Percentiles rank a stretch among this genome's conserved stretches.
Evolutionary conservation across 2,888 invertebrate species (phyloP).

Genomic region (Cheilosia scutellata): DNA sequence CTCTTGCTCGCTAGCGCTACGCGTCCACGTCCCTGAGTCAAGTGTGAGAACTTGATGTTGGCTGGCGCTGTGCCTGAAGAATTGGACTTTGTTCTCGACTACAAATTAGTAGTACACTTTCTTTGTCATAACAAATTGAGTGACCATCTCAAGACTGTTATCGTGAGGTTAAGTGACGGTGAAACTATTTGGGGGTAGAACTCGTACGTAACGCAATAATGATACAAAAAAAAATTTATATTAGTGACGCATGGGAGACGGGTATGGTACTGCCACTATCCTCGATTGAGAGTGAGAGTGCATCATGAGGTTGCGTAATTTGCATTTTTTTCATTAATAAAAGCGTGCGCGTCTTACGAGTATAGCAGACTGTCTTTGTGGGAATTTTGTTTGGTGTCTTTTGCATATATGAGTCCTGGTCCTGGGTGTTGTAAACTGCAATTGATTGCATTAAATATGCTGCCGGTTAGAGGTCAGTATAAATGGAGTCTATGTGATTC

Average conservation of each 20-base stretch:
- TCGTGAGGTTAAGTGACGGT: background rate
- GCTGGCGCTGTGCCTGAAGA: conserved; percentile 43
- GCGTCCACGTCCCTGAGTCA: conserved; percentile 34
- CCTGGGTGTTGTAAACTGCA: background rate
- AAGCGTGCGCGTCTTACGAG: too few relatives aligned
- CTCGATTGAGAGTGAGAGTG: too few relatives aligned
- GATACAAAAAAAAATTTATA: too few relatives aligned
- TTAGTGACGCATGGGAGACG: too few relatives aligned
- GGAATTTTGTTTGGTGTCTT: conserved; percentile 20
- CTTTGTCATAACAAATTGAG: background rate
- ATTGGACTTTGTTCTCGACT: background rate
- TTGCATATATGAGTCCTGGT: background rate
- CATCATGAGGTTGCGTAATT: too few relatives aligned
- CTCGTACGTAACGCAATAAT: background rate
- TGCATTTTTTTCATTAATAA: too few relatives aligned
- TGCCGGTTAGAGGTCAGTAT: conserved; percentile 30
- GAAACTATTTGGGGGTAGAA: background rate
- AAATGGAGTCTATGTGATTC: conserved; percentile 25
- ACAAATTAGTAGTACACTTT: conserved; percentile 3
- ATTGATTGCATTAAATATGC: conserved; percentile 28
- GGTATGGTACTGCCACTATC: too few relatives aligned
- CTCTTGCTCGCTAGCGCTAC: background rate
- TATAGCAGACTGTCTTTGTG: too few relatives aligned
- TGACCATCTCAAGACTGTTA: background rate
- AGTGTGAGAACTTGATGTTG: conserved; percentile 28